Evolutionary conservation across 2,888 invertebrate species (phyloP).

Genomic region (Eledona agricola): DNA sequence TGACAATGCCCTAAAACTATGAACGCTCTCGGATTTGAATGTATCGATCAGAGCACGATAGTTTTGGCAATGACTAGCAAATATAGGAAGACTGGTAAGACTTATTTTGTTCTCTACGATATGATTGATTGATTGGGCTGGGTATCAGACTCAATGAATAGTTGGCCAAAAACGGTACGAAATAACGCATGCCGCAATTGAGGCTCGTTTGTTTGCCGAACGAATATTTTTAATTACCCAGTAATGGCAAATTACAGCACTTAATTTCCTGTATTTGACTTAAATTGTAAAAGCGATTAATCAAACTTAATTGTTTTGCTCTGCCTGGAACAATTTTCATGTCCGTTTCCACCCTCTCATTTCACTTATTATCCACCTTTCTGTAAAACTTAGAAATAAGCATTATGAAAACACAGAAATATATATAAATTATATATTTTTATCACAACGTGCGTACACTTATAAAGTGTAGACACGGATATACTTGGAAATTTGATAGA

Average conservation of each 20-base stretch:
- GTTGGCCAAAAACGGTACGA: constrained; percentile 5
- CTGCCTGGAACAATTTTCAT: too few species aligned
- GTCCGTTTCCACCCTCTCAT: too few species aligned
- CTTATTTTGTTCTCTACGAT: constrained; percentile 18
- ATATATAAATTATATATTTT: too few species aligned
- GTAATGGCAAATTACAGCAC: too few species aligned
- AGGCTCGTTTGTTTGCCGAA: constrained; percentile 6
- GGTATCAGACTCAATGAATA: constrained; percentile 4
- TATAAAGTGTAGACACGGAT: too few species aligned
- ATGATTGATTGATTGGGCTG: constrained; percentile 32
- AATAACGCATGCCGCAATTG: constrained; percentile 3
- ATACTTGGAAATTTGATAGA: too few species aligned
- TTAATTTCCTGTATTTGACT: constrained; percentile 8
- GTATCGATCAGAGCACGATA: constrained; percentile 17
- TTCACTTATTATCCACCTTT: too few species aligned
- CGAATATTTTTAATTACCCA: constrained; percentile 14
- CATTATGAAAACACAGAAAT: too few species aligned
- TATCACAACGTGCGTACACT: too few species aligned
- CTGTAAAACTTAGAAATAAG: too few species aligned
- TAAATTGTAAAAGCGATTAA: constrained; percentile 12
- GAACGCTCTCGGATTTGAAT: constrained; percentile 6
- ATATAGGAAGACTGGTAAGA: constrained; percentile 17
- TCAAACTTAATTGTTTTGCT: constrained; percentile 15
- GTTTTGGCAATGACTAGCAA: constrained; percentile 21
- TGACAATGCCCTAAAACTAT: constrained; percentile 18